These are phyloP conservation scores for Eupithecia abbreviata DNA, from an alignment of 2,888 invertebrate species.

Conservation along the genomic window DNA sequence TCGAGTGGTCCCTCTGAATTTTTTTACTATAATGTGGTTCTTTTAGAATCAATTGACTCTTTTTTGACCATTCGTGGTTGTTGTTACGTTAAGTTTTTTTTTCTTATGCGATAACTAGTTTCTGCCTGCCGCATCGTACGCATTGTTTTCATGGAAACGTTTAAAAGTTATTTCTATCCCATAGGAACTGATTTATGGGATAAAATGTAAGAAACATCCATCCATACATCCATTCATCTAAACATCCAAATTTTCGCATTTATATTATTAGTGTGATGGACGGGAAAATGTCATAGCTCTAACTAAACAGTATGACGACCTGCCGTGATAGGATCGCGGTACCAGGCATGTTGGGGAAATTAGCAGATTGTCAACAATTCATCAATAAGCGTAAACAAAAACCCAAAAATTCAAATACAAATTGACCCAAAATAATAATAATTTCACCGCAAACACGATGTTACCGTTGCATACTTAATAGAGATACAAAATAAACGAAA, in stretches of 20 bases:
- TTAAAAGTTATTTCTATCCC: no score
- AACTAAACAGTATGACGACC: background rate
- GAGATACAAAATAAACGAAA: slow-evolving; percentile 19
- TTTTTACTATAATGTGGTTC: background rate
- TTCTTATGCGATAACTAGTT: background rate
- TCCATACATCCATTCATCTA: no score
- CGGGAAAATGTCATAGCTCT: background rate
- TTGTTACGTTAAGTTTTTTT: background rate
- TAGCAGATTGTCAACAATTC: background rate
- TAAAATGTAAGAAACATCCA: no score
- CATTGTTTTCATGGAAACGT: no score
- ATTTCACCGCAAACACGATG: slow-evolving; percentile 11
- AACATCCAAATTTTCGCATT: no score
- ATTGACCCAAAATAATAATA: background rate
- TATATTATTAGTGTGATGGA: no score
- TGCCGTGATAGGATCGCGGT: background rate
- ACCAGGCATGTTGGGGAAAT: background rate
- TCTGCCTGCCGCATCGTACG: no score
- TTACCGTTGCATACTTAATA: slow-evolving; percentile 1
- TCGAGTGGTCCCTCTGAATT: background rate
- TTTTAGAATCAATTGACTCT: slow-evolving; percentile 1
- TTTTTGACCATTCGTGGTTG: background rate
- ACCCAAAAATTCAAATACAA: background rate
- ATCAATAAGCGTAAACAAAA: background rate
- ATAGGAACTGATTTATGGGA: no score